Base-by-base conservation (phyloP, 2,888 invertebrate species). In the Rhogogaster chlorosoma region DNA sequence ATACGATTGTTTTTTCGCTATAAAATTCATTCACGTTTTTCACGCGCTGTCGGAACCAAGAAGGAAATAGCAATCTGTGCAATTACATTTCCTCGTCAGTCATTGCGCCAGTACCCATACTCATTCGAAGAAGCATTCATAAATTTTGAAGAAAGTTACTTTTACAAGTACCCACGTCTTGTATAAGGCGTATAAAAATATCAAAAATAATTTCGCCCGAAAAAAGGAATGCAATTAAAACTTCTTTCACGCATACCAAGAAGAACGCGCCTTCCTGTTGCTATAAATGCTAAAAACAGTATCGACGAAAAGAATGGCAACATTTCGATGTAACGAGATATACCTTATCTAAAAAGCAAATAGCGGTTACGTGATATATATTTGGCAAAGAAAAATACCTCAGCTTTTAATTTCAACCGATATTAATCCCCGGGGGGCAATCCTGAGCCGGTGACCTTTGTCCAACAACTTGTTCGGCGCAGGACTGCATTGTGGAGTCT, bases 401-500 rank as follows among this genome's bases (percentile, higher is more conserved):
- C 42, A 22, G 45, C 6, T 75, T 45, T 75, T 15, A 75, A 38
- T 42, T 71, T 36, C n/a, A 15, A n/a, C 26, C 0, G 7, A 53
- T 53, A 53, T 36, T 36, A 9, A 36, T 1, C 9, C 70, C n/a
- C 7, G 29, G 70, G 7, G 70, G 38, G 38, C 1, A 9, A 36
- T 71, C 38, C 45, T 26, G 12, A 78, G 53, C 57, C 32, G 26
- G 78, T 73, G 61, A 84, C 84, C 84, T 84, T 84, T 84, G 84
- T 18, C 32, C 42, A 78, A 64, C 78, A 22, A 57, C 36, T 77
- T 73, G 42, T 32, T 73, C 61, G n/a, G 53, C 26, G 22, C 26
- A 61, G 38, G 15, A 18, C 83, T 83, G 70, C 64, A 84, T 36
- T 49, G 75, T 80, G 32, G 45, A 67, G 70, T 71, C 2, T 29